Percentiles rank a stretch among this genome's conserved stretches.
These are phyloP conservation scores for Tragelaphus oryx DNA, from an alignment of 2,797 vertebrate species.

Conservation along the genomic window DNA sequence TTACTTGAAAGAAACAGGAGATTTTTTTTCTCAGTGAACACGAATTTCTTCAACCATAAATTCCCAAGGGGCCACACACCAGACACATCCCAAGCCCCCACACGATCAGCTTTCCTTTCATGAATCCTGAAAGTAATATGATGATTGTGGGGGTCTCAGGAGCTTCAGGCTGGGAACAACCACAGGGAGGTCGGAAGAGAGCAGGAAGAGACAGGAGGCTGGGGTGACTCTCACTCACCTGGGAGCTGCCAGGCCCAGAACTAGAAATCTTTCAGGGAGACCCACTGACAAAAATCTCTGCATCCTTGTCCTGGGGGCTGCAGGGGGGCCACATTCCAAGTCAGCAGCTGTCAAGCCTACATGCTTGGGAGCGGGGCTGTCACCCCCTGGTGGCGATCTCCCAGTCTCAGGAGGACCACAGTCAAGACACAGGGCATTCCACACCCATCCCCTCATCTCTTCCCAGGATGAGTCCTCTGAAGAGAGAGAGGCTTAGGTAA, in stretches of 20 bases:
- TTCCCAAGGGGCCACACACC: background rate
- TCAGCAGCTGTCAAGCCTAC: background rate
- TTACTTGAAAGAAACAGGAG: background rate
- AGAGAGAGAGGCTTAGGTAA: background rate
- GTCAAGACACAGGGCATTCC: background rate
- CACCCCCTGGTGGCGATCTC: background rate
- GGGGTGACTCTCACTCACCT: background rate
- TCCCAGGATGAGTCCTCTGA: background rate
- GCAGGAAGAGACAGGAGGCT: background rate
- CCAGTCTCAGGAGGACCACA: background rate
- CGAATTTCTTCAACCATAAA: background rate
- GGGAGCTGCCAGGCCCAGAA: background rate
- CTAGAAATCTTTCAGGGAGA: background rate
- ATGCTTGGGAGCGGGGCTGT: fast-evolving
- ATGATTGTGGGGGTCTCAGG: too few species aligned
- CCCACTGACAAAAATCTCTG: background rate
- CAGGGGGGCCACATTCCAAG: background rate
- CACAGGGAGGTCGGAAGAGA: background rate
- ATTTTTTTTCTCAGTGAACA: background rate
- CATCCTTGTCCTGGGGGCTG: background rate
- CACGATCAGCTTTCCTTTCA: background rate
- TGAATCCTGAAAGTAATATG: background rate
- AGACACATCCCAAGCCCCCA: too few species aligned
- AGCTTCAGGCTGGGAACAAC: background rate
- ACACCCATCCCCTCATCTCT: background rate